Evolutionary conservation across 2,888 invertebrate species (phyloP).

Genomic region (Dryadula phaetusa): DNA sequence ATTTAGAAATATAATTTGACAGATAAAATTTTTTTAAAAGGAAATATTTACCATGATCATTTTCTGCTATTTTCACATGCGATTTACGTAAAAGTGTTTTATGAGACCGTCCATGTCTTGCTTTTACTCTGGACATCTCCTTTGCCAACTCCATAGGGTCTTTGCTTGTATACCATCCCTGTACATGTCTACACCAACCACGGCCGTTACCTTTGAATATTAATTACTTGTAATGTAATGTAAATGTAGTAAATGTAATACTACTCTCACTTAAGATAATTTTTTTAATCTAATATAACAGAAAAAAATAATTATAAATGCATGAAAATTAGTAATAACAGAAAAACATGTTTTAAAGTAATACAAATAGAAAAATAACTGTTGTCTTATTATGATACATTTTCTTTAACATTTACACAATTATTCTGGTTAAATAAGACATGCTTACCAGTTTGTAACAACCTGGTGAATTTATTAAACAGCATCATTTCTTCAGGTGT

Average conservation of each 20-base stretch:
- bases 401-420: too few relatives aligned
- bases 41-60: slow-evolving; percentile 69
- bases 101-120: slow-evolving; percentile 88
- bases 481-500: slow-evolving; percentile 86
- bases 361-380: too few relatives aligned
- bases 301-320: too few relatives aligned
- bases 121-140: slow-evolving; percentile 85
- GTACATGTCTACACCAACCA: slow-evolving; percentile 86
- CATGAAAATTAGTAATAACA: too few relatives aligned
- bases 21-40: not conserved
- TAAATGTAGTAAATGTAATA: too few relatives aligned
- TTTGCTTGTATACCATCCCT: slow-evolving; percentile 86
- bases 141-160: slow-evolving; percentile 85
- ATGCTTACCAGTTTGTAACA: slow-evolving; percentile 74
- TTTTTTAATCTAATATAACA: not conserved
- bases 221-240: not conserved
- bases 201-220: slow-evolving; percentile 78
- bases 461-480: slow-evolving; percentile 84
- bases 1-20: not conserved
- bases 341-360: too few relatives aligned
- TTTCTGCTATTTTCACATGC: slow-evolving; percentile 81
- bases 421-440: too few relatives aligned
- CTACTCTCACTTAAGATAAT: too few relatives aligned
- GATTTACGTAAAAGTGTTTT: slow-evolving; percentile 88
- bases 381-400: too few relatives aligned